Evolutionary conservation across 2,113 vertebrate species (phyloP), one percentile per base, ranked within the genome.

Genomic region (Macquaria australasica): DNA sequence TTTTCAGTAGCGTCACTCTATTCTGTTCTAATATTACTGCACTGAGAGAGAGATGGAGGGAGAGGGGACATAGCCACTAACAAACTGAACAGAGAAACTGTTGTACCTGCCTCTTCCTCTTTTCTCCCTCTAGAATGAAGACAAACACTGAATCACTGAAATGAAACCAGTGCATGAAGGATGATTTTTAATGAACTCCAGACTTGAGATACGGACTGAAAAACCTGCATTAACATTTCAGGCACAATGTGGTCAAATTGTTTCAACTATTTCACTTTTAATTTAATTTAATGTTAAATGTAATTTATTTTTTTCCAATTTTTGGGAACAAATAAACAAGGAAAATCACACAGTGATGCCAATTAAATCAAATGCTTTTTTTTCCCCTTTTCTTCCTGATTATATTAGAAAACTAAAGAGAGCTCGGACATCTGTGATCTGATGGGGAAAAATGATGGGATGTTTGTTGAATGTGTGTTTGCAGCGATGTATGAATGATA

Each of bases 241-340:
- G 90, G 73, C 90, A 87, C 89, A 91, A 89, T 81, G 88, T 93
- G 90, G 90, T 93, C 82, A 86, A 92, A 94, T 91, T 20, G 81
- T 89, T 85, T 92, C 79, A 92, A 66, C 43, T 91, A 72, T 87
- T 94, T 91, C 91, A 89, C 86, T 94, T 94, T 94, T 93, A 95
- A 94, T 95, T 94, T 95, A 94, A 94, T 94, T 94, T 93, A 95
- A 94, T 92, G 86, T 95, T 88, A 90, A 91, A 87, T 93, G 74
- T 95, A 93, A 94, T 93, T 94, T 94, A 93, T 95, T 96, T 93
- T 92, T 92, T 79, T 87, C 89, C 74, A 82, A 64, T 89, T 87
- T 84, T 85, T 87, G 90, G 93, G 88, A 94, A 94, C 89, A 91
- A 94, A 91, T 91, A 92, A 94, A 93, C 74, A 81, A 87, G 85